phyloP scores from a whole-genome alignment of 2,888 invertebrate genomes.

The Nasonovia ribisnigri region DNA sequence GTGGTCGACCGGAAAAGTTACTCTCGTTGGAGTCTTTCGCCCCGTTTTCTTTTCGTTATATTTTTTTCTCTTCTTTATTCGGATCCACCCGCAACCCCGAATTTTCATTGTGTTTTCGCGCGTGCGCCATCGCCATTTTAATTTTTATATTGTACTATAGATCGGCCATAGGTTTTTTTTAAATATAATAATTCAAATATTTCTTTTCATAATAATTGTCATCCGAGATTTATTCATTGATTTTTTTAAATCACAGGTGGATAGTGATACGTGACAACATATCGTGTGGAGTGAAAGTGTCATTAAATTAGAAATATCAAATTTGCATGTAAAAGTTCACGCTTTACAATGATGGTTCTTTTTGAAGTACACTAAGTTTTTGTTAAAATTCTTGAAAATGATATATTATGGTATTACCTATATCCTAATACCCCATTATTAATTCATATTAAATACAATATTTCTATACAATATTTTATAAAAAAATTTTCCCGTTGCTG shows the following conservation, averaged over 20 bases:
- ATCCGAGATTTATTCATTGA: no score
- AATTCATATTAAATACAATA: no score
- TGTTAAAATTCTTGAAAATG: neutral
- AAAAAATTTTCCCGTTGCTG: neutral
- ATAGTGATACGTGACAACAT: neutral
- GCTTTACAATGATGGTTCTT: neutral
- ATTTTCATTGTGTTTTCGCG: neutral
- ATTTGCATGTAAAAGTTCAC: neutral
- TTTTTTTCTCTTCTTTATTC: neutral
- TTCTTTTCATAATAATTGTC: no score
- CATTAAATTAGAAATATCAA: neutral
- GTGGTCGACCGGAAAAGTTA: neutral
- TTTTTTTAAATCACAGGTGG: neutral
- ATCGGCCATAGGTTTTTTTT: neutral
- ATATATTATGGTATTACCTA: no score
- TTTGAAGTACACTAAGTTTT: neutral
- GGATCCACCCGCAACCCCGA: neutral
- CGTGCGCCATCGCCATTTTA: neutral
- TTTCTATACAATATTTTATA: no score
- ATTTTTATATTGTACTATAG: neutral
- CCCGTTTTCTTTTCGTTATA: neutral
- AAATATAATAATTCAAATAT: neutral
- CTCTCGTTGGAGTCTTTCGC: neutral
- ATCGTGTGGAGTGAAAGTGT: neutral
- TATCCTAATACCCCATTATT: no score